Base-by-base conservation (phyloP, 2,113 vertebrate genomes). In the Chionodraco myersi region DNA sequence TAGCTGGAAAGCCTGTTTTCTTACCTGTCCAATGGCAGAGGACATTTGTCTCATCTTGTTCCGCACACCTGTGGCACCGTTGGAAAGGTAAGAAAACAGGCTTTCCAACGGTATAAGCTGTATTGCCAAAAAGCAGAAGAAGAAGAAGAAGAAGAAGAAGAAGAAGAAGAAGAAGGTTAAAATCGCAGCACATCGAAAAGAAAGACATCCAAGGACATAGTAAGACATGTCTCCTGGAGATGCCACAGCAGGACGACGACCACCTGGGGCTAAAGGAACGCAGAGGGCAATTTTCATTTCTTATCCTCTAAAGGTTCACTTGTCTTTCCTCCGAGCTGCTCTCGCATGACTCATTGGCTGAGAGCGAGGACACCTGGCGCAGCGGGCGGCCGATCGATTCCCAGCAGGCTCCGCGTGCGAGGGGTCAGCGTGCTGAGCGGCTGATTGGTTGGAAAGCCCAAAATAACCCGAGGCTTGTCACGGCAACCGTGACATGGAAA, bases 321-420 rank as follows among this genome's bases (percentile, higher is more conserved):
- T 23, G 60, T 79, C 68, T 57, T 30, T 53, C 49, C 45, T 41
- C 51, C 30, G 18, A 59, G 51, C 41, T 44, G 36, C 52, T n/a
- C 75, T 65, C 64, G 15, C 63, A 78, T 26, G 78, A 56, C 49
- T 85, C 54, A 26, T 4, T 52, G 74, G 74, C 63, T 49, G 83
- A 77, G 69, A 63, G 74, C 66, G 68, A 75, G 75, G 86, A 86
- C 83, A 88, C 89, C 86, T 69, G 86, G 75, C 71, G 87, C 84
- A 63, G 69, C 74, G 3, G 74, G 84, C 30, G 21, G 36, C 6
- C 48, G 47, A 90, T 90, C 89, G 21, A 91, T 91, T 79, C 74
- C 41, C 80, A 59, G 66, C 74, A 79, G 75, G 72, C 69, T n/a
- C 47, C 3, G 67, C 48, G 21, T 52, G 36, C 64, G 5, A 60